Evolutionary conservation across 2,113 vertebrate genomes (phyloP).

Genomic region (Psilopsiagon aurifrons): DNA sequence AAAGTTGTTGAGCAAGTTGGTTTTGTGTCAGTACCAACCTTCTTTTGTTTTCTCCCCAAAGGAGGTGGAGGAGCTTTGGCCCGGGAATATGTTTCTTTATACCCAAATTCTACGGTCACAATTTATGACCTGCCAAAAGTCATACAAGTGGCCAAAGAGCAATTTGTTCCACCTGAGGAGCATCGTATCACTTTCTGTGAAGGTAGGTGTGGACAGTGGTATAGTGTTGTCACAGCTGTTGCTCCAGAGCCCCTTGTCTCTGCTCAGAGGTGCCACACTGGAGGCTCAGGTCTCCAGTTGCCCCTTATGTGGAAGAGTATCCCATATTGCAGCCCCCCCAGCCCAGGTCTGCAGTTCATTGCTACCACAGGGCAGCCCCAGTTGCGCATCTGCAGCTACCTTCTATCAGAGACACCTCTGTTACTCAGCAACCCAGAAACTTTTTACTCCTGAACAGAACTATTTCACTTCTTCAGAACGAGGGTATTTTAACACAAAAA

Average conservation of each 20-base stretch:
- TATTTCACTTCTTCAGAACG: neutral
- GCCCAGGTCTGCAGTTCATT: accelerated
- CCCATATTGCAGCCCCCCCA: neutral
- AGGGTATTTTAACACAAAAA: neutral
- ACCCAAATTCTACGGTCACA: conserved; percentile 80
- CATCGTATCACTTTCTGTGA: conserved; percentile 74
- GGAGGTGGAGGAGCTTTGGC: conserved; percentile 90
- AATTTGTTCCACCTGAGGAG: conserved; percentile 72
- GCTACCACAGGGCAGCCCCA: neutral
- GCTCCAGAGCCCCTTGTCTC: neutral
- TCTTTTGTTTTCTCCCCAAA: conserved; percentile 33
- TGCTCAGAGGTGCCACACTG: neutral
- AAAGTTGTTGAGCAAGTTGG: neutral
- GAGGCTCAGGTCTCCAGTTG: neutral
- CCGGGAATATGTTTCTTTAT: conserved; percentile 75
- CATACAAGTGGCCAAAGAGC: conserved; percentile 68
- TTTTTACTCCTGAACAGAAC: neutral
- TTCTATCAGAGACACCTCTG: neutral
- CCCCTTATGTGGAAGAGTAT: neutral
- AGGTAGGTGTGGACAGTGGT: conserved; percentile 59
- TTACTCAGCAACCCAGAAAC: neutral
- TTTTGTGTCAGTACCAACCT: neutral
- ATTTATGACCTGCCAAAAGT: conserved; percentile 88
- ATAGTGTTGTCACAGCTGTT: neutral
- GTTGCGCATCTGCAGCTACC: neutral